Evolutionary conservation across 2,888 invertebrate species (phyloP).

Genomic region (Cantharis lateralis): DNA sequence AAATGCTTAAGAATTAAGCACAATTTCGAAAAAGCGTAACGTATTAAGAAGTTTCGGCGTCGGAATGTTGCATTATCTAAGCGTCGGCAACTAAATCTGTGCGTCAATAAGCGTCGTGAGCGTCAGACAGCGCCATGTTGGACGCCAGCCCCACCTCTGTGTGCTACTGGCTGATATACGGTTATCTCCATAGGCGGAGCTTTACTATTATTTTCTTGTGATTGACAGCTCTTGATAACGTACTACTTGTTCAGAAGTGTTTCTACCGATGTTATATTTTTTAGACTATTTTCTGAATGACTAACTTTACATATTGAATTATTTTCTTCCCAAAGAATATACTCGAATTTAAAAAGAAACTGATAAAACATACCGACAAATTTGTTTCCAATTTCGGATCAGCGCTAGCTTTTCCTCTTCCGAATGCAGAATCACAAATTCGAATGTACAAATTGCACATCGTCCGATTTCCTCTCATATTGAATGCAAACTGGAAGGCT

Average conservation of each 20-base stretch:
- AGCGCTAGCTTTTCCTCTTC: neutral
- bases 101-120: conserved; percentile 31
- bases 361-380: neutral
- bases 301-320: conserved; percentile 36
- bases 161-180: conserved; percentile 36
- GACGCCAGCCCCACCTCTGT: conserved; percentile 47
- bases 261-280: conserved; percentile 26
- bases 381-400: neutral
- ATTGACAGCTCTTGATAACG: conserved; percentile 50
- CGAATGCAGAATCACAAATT: neutral
- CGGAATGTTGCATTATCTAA: conserved; percentile 21
- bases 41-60: conserved; percentile 12
- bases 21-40: neutral
- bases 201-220: conserved; percentile 41
- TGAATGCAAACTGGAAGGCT: neutral
- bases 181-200: conserved; percentile 39
- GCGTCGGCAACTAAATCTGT: conserved; percentile 26
- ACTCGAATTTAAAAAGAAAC: neutral
- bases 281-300: conserved; percentile 38
- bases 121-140: conserved; percentile 49
- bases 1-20: neutral
- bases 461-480: neutral
- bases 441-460: neutral
- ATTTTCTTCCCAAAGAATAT: neutral
- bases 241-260: conserved; percentile 30